phyloP scores from a whole-genome alignment of 2,113 vertebrate genomes.

The Proteles cristata region DNA sequence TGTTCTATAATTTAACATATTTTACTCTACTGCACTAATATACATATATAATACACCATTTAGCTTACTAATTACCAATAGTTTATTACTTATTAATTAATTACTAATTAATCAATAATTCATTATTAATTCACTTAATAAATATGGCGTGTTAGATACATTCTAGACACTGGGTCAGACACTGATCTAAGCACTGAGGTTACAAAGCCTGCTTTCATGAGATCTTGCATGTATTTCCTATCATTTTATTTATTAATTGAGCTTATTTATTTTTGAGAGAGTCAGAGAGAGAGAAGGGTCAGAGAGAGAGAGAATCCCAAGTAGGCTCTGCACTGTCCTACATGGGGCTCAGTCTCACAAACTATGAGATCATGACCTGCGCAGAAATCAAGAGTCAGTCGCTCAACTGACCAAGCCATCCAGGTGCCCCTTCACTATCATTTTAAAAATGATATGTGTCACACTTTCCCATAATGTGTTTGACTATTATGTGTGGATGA shows the following conservation, averaged over 20 bases:
- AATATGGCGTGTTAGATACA: not conserved
- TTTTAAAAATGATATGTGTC: not conserved
- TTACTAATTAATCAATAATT: not conserved
- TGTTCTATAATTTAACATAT: not conserved
- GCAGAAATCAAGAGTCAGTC: no score
- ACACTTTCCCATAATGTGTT: not conserved
- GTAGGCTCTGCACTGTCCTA: no score
- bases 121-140: not conserved
- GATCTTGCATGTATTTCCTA: not conserved
- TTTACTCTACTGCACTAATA: not conserved
- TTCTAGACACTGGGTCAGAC: not conserved
- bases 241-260: no score
- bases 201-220: not conserved
- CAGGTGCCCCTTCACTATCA: not conserved
- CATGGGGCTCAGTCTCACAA: no score
- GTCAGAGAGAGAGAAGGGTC: no score
- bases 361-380: no score
- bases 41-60: not conserved
- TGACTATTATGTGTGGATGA: not conserved
- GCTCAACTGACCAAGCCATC: no score
- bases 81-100: no score
- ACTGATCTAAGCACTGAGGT: not conserved
- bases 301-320: no score
- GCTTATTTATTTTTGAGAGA: no score
- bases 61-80: not conserved